A percentile compares a stretch with the other conserved stretches of the same genome.
Conservation (phyloP, 2,888 invertebrate genomes). For the Eretmocerus hayati region DNA sequence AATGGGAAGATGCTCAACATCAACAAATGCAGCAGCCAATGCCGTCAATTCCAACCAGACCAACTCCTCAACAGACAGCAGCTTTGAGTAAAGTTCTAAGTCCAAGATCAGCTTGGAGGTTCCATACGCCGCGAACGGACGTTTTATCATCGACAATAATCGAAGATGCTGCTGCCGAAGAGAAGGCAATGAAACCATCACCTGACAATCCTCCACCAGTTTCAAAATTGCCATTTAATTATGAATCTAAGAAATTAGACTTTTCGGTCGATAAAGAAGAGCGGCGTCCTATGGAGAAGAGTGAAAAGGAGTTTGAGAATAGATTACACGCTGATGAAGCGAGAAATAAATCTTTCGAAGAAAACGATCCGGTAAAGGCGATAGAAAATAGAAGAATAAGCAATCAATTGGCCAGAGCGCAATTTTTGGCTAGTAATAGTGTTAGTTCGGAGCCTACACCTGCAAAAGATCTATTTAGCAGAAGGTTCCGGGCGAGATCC, state of each 20-base stretch:
- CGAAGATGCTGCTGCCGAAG: constrained; percentile 77
- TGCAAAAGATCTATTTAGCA: constrained; percentile 12
- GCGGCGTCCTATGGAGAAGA: constrained; percentile 12
- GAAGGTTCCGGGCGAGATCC: constrained; percentile 40
- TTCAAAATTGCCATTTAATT: constrained; percentile 21
- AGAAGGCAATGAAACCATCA: constrained; percentile 49
- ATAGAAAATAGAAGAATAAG: constrained; percentile 37
- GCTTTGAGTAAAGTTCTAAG: constrained; percentile 56
- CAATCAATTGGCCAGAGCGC: constrained; percentile 41
- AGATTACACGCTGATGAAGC: constrained; percentile 7
- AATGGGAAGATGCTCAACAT: constrained; percentile 39
- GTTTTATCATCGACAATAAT: constrained; percentile 80
- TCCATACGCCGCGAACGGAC: constrained; percentile 69
- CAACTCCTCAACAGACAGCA: constrained; percentile 30
- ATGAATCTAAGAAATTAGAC: constrained; percentile 31
- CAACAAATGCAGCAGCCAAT: constrained; percentile 32
- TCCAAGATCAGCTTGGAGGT: constrained; percentile 66
- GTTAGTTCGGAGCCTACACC: constrained; percentile 16
- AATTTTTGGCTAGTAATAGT: constrained; percentile 35
- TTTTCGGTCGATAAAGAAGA: constrained; percentile 18
- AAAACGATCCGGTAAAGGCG: constrained; percentile 23
- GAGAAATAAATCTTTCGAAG: background rate
- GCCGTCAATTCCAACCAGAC: constrained; percentile 51
- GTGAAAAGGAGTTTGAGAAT: constrained; percentile 15
- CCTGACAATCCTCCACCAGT: constrained; percentile 32